A percentile compares a stretch with the other conserved stretches of the same genome.
phyloP scores from a whole-genome alignment of 1,140 invertebrate species.

The Calephelis virginiensis region DNA sequence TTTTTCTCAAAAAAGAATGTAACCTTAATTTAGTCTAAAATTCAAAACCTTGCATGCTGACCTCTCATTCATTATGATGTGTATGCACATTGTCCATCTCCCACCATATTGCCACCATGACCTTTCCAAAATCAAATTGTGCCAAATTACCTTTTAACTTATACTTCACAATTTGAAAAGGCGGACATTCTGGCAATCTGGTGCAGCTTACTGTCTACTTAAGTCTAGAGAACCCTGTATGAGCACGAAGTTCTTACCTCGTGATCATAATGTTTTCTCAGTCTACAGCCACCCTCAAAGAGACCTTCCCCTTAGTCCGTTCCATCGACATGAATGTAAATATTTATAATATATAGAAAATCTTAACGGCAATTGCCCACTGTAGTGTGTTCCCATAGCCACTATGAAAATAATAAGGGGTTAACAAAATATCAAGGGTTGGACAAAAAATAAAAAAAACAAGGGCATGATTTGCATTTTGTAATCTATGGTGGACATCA shows the following conservation, averaged over 20 bases:
- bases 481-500: too few species aligned
- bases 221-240: constrained; percentile 67
- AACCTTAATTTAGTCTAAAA: constrained; percentile 1
- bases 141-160: constrained; percentile 23
- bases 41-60: constrained; percentile 16
- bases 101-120: constrained; percentile 57
- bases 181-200: constrained; percentile 48
- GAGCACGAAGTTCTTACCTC: constrained; percentile 49
- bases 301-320: constrained; percentile 33
- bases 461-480: not conserved
- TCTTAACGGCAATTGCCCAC: not conserved
- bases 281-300: constrained; percentile 51
- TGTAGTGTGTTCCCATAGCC: not conserved
- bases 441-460: not conserved
- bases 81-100: constrained; percentile 51
- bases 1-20: not conserved
- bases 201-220: constrained; percentile 60
- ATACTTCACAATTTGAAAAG: constrained; percentile 49
- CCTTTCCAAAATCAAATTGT: constrained; percentile 48
- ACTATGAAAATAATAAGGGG: not conserved
- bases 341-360: not conserved
- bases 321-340: not conserved
- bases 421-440: not conserved
- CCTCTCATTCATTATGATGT: constrained; percentile 29
- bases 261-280: constrained; percentile 65